Evolutionary conservation across 2,113 vertebrate genomes (phyloP).

Genomic region (Sialia sialis): DNA sequence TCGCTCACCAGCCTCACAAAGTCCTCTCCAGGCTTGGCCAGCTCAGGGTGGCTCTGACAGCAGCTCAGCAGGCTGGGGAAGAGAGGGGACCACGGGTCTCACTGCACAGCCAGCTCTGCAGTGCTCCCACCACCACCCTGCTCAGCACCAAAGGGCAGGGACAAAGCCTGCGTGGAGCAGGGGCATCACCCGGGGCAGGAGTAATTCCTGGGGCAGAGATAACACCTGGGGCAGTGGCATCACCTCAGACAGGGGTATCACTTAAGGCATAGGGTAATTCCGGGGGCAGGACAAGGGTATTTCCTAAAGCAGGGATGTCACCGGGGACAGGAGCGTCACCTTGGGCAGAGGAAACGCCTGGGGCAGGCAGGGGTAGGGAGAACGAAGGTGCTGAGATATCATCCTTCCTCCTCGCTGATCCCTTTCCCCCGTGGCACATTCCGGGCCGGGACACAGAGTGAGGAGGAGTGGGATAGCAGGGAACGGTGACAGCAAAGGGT

Average conservation of each 20-base stretch:
- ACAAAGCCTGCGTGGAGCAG: neutral
- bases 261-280: neutral
- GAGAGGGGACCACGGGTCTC: accelerated
- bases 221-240: too few species aligned
- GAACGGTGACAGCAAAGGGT: neutral
- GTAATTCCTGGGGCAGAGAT: neutral
- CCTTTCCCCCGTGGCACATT: accelerated
- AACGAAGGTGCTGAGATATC: accelerated
- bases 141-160: neutral
- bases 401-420: too few species aligned
- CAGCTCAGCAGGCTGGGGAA: slow-evolving; percentile 43
- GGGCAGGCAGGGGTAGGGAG: neutral
- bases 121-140: neutral
- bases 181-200: neutral
- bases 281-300: neutral
- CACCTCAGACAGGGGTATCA: neutral
- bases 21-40: slow-evolving; percentile 17
- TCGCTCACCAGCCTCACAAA: slow-evolving; percentile 21
- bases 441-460: neutral
- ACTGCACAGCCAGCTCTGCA: neutral
- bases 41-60: slow-evolving; percentile 24
- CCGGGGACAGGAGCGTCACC: neutral
- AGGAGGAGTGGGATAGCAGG: neutral
- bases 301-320: neutral
- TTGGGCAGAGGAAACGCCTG: accelerated